Base-by-base conservation (phyloP, 1,140 invertebrate genomes). In the Cydia strobilella region DNA sequence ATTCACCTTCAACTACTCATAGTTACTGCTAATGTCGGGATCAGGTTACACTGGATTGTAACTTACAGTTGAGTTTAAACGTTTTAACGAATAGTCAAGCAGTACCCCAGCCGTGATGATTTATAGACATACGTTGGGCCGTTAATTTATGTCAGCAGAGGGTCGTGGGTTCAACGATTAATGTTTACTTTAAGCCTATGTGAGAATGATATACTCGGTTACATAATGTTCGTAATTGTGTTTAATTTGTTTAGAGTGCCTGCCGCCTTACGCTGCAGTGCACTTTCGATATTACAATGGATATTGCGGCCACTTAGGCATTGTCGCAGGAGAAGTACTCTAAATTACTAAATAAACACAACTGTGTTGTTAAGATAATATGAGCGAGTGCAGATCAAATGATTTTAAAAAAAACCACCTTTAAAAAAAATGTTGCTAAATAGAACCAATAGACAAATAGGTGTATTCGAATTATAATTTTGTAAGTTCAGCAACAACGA, bases 121-220 rank as follows among this genome's bases (percentile, higher is more conserved):
- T 59, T 59, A 59, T 59, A 59, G 51, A 59, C 51, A 59, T 59
- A 23, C 51, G 51, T 15, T 59, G 18, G 51, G n/a, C 51, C 51
- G 51, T 59, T 59, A 59, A 59, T 59, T 59, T 59, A 59, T 59
- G 51, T 59, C 51, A 59, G 51, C 51, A 59, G 18, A 59, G 51
- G 51, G 51, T 59, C 51, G 51, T 59, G 51, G 51, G 51, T 59
- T 59, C 51, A 59, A 59, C 51, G 51, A 59, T 59, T 59, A 59
- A 59, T 59, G 51, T 59, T 59, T 59, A 59, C 51, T 59, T 59
- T 23, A 59, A 18, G 18, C 51, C 18, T 18, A 59, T 59, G 51
- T 20, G 51, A 59, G 51, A 59, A 59, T 59, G 51, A 59, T 59
- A 59, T 20, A 59, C 51, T 59, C 51, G n/a, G 51, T 18, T 20